Evolutionary conservation across 2,113 vertebrate species (phyloP).

Genomic region (Conger conger): DNA sequence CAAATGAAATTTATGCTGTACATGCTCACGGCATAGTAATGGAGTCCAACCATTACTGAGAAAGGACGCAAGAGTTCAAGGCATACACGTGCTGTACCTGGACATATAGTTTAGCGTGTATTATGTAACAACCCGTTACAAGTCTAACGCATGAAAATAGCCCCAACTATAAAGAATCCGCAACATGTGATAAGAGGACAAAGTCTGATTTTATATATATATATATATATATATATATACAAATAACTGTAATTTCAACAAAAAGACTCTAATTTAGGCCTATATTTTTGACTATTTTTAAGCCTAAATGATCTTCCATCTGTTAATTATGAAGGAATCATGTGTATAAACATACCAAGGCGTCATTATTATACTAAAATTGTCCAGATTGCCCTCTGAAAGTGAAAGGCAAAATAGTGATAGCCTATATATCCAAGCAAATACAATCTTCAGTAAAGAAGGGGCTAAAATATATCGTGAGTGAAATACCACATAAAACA

Average conservation of each 20-base stretch:
- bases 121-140: not conserved
- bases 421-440: not conserved
- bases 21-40: slow-evolving; percentile 92
- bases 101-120: not conserved
- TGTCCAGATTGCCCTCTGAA: not conserved
- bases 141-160: not conserved
- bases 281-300: no score
- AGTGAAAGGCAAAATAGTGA: not conserved
- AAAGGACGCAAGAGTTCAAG: slow-evolving; percentile 79
- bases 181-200: not conserved
- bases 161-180: not conserved
- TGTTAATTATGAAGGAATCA: no score
- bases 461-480: slow-evolving; percentile 1
- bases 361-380: not conserved
- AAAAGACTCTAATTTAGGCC: no score
- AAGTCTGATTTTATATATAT: not conserved
- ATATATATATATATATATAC: no score
- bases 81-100: slow-evolving; percentile 33
- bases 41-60: slow-evolving; percentile 74
- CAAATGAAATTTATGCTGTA: slow-evolving; percentile 99
- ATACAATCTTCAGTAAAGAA: not conserved
- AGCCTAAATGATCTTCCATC: not conserved
- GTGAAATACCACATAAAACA: slow-evolving; percentile 17
- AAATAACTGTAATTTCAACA: no score
- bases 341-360: no score